A percentile compares a stretch with the other conserved stretches of the same genome.
phyloP scores from a whole-genome alignment of 2,888 invertebrate species.

The Melipona bicolor region DNA sequence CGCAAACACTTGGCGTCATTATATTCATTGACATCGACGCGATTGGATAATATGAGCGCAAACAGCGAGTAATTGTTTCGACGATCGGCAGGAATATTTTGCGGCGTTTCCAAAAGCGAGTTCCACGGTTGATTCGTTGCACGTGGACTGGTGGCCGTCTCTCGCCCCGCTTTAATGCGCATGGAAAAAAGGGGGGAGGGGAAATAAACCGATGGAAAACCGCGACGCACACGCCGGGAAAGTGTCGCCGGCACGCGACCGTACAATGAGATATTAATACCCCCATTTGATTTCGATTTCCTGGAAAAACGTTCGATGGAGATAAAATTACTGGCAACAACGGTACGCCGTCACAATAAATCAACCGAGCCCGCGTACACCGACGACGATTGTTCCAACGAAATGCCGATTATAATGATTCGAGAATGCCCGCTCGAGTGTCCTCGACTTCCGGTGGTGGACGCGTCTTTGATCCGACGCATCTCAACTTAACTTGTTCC shows the following conservation, averaged over 20 bases:
- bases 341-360: constrained; percentile 77
- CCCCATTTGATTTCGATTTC: constrained; percentile 82
- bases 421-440: not conserved
- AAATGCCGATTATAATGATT: constrained; percentile 52
- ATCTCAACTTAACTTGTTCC: not conserved
- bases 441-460: not conserved
- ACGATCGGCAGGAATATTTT: constrained; percentile 68
- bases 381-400: constrained; percentile 47
- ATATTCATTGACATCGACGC: constrained; percentile 67
- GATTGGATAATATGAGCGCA: constrained; percentile 66
- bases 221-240: constrained; percentile 76
- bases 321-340: constrained; percentile 80
- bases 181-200: constrained; percentile 64
- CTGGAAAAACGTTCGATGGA: constrained; percentile 81
- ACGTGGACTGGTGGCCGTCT: constrained; percentile 62
- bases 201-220: constrained; percentile 80
- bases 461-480: not conserved
- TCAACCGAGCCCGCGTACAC: constrained; percentile 67
- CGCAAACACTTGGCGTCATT: constrained; percentile 57
- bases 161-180: constrained; percentile 77
- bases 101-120: constrained; percentile 52
- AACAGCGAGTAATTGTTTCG: constrained; percentile 69
- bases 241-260: constrained; percentile 79
- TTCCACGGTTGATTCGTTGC: constrained; percentile 63
- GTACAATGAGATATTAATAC: constrained; percentile 83